These are phyloP conservation scores for Chaunax sp. DNA, from an alignment of 2,797 vertebrate species.

Conservation along the genomic window DNA sequence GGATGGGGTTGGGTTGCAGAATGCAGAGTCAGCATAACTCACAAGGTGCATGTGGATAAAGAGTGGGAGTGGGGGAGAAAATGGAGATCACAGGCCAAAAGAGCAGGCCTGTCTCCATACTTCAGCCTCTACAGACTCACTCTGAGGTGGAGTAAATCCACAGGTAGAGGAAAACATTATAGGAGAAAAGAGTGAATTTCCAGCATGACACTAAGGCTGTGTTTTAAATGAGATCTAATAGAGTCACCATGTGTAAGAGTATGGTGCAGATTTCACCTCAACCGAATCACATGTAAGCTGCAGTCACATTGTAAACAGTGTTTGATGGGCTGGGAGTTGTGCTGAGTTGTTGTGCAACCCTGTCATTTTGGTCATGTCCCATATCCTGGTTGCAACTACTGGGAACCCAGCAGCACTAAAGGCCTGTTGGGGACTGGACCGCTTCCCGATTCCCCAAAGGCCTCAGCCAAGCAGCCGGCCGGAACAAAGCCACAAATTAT, in stretches of 20 bases:
- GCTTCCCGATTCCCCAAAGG: conserved; percentile 65
- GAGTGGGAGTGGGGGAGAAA: conserved; percentile 14
- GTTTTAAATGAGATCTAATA: conserved; percentile 4
- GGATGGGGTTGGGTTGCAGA: conserved; percentile 17
- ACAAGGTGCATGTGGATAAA: conserved; percentile 30
- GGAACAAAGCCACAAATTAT: conserved; percentile 79
- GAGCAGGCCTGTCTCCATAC: conserved; percentile 35
- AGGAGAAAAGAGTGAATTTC: conserved; percentile 6
- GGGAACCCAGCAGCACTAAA: conserved; percentile 55
- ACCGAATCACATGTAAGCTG: conserved; percentile 43
- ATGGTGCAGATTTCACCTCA: conserved; percentile 25
- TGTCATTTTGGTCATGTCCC: conserved; percentile 81
- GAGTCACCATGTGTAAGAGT: conserved; percentile 15
- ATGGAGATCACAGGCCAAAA: conserved; percentile 39
- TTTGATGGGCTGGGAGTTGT: conserved; percentile 67
- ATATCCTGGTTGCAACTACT: conserved; percentile 62
- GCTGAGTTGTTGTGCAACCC: conserved; percentile 70
- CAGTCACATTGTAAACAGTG: conserved; percentile 58
- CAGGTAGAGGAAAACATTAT: conserved; percentile 33
- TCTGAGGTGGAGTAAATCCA: conserved; percentile 14
- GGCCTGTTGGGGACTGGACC: conserved; percentile 63
- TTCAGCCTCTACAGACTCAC: conserved; percentile 27
- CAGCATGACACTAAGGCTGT: background rate
- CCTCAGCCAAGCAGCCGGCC: conserved; percentile 64
- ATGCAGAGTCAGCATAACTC: conserved; percentile 51